phyloP scores from a whole-genome alignment of 2,113 vertebrate species.

The Aptenodytes patagonicus region DNA sequence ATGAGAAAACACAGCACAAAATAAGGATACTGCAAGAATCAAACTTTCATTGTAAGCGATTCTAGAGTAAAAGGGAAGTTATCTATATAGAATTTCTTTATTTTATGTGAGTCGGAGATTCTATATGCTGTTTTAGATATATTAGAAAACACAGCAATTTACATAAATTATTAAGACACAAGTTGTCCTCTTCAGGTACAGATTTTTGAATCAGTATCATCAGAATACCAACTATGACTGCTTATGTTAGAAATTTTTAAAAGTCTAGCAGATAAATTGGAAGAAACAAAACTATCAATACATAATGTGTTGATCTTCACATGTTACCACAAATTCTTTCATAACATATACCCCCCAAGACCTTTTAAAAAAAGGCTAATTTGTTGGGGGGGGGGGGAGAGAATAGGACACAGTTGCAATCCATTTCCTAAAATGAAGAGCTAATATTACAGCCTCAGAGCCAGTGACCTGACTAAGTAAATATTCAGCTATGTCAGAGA shows the following conservation, averaged over 20 bases:
- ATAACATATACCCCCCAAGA: background rate
- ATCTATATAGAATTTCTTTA: background rate
- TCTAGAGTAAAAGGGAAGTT: background rate
- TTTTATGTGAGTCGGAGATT: background rate
- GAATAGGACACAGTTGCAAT: too few relatives aligned
- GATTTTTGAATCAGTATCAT: background rate
- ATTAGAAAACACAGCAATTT: background rate
- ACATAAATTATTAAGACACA: background rate
- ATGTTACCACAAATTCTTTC: background rate
- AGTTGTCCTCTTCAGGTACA: background rate
- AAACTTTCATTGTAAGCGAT: background rate
- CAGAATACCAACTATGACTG: background rate
- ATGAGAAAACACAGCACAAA: background rate
- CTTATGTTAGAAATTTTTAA: background rate
- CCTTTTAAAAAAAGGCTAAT: background rate
- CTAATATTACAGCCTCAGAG: background rate
- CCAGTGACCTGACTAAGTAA: background rate
- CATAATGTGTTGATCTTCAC: background rate
- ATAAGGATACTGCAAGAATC: background rate
- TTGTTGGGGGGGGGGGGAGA: too few relatives aligned
- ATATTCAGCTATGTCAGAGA: background rate
- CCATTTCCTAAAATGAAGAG: background rate
- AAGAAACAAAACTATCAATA: background rate
- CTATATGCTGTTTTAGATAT: background rate
- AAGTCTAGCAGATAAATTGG: background rate